A percentile compares a stretch with the other conserved stretches of the same genome.
Evolutionary conservation across 2,888 invertebrate species (phyloP).

Genomic region (Phlogophora meticulosa): DNA sequence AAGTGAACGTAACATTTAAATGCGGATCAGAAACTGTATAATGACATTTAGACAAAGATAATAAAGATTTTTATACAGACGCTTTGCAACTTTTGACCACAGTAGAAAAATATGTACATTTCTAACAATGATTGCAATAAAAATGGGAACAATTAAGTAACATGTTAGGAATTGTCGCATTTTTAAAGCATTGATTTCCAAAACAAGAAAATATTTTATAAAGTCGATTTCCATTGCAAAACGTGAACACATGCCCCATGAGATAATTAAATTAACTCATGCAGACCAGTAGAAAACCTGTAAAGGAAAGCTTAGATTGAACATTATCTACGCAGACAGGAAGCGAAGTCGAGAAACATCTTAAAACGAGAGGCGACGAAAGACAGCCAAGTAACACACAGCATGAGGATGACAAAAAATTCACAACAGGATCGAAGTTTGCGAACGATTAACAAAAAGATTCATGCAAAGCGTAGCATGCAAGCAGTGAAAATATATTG

Average conservation of each 20-base stretch:
- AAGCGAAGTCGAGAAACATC: conserved; percentile 79
- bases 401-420: conserved; percentile 80
- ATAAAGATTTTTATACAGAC: conserved; percentile 36
- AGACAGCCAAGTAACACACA: conserved; percentile 77
- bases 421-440: conserved; percentile 86
- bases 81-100: conserved; percentile 46
- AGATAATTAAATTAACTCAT: conserved; percentile 54
- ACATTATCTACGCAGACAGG: conserved; percentile 80
- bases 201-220: not conserved
- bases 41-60: conserved; percentile 46
- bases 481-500: conserved; percentile 76
- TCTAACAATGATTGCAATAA: not conserved
- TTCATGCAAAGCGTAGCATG: conserved; percentile 79
- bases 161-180: not conserved
- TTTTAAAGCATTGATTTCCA: conserved; percentile 16
- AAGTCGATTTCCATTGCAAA: conserved; percentile 61
- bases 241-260: conserved; percentile 50
- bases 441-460: conserved; percentile 73
- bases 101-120: not conserved
- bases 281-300: conserved; percentile 69
- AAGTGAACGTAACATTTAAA: conserved; percentile 45
- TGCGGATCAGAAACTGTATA: conserved; percentile 47
- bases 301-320: conserved; percentile 73
- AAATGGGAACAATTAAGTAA: conserved; percentile 9
- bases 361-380: conserved; percentile 76